These are phyloP conservation scores for Oreochromis aureus DNA, from an alignment of 2,113 vertebrate genomes.

Conservation along the genomic window DNA sequence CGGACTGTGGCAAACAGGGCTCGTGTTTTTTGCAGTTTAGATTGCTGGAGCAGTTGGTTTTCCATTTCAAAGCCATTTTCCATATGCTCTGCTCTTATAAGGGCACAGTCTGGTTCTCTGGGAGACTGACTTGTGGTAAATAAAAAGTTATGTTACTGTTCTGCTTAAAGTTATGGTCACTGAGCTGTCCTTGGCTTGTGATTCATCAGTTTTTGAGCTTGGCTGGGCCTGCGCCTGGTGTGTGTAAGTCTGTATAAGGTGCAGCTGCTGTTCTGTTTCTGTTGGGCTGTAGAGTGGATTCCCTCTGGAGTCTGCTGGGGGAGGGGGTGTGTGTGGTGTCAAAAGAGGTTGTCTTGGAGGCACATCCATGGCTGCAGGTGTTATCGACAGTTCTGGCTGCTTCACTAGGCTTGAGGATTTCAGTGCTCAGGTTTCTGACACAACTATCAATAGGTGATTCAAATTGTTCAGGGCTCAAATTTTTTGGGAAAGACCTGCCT, in stretches of 20 bases:
- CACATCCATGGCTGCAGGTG: neutral
- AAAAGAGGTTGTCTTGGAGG: neutral
- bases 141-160: neutral
- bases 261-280: neutral
- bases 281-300: neutral
- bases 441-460: neutral
- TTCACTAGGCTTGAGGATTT: accelerated
- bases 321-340: neutral
- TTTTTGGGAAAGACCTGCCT: neutral
- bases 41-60: neutral
- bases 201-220: neutral
- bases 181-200: neutral
- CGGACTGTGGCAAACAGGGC: neutral
- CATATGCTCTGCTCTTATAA: neutral
- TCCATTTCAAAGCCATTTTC: neutral
- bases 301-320: neutral
- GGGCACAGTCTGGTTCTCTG: neutral
- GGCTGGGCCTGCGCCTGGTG: neutral
- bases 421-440: neutral
- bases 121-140: neutral
- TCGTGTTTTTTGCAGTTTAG: neutral
- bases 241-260: neutral
- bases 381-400: neutral
- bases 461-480: neutral
- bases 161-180: neutral